These are phyloP conservation scores for Sterna hirundo DNA, from an alignment of 2,113 vertebrate species.

Conservation along the genomic window DNA sequence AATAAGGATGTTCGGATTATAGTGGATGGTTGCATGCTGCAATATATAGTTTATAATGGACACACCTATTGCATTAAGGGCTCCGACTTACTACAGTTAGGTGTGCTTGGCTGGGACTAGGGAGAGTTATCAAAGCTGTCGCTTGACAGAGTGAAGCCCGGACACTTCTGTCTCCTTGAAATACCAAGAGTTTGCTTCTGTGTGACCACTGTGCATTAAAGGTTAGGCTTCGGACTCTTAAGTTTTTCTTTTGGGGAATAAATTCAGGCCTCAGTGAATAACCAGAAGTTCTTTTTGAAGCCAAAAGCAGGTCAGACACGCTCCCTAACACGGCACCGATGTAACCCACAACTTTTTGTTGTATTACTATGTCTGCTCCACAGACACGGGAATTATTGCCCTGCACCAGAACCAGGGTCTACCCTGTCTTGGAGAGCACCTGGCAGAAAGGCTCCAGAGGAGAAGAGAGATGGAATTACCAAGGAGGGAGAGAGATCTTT, in stretches of 20 bases:
- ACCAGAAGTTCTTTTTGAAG: neutral
- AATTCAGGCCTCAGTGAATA: neutral
- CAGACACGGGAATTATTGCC: neutral
- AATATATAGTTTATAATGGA: neutral
- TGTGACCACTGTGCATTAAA: neutral
- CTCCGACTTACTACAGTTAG: neutral
- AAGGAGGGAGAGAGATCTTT: neutral
- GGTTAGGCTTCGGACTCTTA: neutral
- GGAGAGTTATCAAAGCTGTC: accelerated
- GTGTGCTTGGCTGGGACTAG: neutral
- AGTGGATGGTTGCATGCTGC: neutral
- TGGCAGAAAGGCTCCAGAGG: neutral
- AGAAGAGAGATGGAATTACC: neutral
- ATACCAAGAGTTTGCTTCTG: neutral
- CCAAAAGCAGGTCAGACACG: neutral
- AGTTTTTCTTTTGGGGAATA: neutral
- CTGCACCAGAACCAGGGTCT: neutral
- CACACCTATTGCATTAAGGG: neutral
- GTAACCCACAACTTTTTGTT: neutral
- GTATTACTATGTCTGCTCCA: neutral
- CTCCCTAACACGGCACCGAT: accelerated
- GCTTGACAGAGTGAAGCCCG: neutral
- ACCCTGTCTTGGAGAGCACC: accelerated
- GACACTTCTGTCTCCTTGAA: neutral
- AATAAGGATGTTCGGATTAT: neutral